Evolutionary conservation across 2,113 vertebrate genomes (phyloP).

Genomic region (Hydropotes inermis): DNA sequence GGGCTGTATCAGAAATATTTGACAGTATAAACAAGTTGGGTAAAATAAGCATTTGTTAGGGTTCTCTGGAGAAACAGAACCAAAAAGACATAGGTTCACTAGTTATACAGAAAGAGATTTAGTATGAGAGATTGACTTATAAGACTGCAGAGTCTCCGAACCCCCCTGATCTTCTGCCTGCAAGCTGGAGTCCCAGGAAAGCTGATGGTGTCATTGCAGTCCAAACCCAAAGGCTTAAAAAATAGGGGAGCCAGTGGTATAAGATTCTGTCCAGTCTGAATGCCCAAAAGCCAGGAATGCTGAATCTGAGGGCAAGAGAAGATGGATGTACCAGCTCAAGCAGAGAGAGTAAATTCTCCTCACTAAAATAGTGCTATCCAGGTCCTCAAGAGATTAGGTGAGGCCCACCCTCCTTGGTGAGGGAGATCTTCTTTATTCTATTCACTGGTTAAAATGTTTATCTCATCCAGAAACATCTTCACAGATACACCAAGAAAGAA

Average conservation of each 20-base stretch:
- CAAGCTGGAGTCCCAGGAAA: background rate
- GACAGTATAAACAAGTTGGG: background rate
- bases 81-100: background rate
- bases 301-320: background rate
- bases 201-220: no score
- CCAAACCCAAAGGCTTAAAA: background rate
- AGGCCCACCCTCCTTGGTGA: background rate
- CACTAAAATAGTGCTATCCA: no score
- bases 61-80: background rate
- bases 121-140: background rate
- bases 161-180: background rate
- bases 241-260: background rate
- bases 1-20: background rate
- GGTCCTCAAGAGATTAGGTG: background rate
- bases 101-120: background rate
- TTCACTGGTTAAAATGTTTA: background rate
- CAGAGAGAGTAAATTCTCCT: no score
- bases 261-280: background rate
- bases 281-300: no score
- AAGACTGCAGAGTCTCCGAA: fast-evolving
- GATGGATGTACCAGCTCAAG: background rate
- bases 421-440: background rate
- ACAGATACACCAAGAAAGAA: background rate
- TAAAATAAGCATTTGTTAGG: background rate
- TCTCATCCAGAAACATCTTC: background rate